These are phyloP conservation scores for Machimus rusticus DNA, from an alignment of 2,888 invertebrate species.

Conservation along the genomic window DNA sequence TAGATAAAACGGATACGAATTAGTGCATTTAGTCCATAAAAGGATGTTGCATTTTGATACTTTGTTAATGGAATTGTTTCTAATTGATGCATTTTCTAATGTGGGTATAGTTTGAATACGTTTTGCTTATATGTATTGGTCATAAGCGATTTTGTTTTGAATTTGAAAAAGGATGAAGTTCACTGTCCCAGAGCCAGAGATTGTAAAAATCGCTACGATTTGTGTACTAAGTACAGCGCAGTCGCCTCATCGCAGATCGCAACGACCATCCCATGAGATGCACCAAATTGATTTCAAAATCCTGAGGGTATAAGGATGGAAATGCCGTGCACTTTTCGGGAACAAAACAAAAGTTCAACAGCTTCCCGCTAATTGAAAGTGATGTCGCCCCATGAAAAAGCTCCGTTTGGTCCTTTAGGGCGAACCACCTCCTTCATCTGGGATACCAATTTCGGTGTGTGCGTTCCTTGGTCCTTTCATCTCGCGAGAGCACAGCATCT, in stretches of 20 bases:
- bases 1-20: no score
- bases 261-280: not conserved
- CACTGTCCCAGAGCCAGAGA: not conserved
- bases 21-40: no score
- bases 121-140: not conserved
- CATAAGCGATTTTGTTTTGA: not conserved
- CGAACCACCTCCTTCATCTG: not conserved
- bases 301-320: not conserved
- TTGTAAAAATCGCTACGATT: not conserved
- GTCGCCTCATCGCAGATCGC: not conserved
- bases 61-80: no score
- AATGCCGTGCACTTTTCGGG: not conserved
- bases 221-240: not conserved
- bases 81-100: no score
- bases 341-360: conserved; percentile 39
- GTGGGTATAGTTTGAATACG: not conserved
- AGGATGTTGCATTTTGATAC: no score
- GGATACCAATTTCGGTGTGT: conserved; percentile 6
- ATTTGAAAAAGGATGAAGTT: not conserved
- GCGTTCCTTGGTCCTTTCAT: not conserved
- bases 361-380: conserved; percentile 36
- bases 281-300: not conserved
- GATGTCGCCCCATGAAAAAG: conserved; percentile 35
- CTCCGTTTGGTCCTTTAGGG: not conserved
- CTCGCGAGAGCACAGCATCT: conserved; percentile 17